Evolutionary conservation across 2,888 invertebrate species (phyloP).

Genomic region (Melanophora roralis): DNA sequence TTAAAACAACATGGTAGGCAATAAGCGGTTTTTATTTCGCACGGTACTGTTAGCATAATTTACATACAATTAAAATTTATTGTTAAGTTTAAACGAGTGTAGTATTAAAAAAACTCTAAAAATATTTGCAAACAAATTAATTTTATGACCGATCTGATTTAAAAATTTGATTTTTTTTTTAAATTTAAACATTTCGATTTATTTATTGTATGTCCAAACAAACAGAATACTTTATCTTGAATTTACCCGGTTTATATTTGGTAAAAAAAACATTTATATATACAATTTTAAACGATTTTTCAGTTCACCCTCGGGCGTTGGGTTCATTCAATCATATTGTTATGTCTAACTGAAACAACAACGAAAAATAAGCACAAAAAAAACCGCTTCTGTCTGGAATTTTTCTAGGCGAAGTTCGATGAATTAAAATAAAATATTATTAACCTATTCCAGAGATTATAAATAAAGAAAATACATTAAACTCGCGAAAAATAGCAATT

Average conservation of each 20-base stretch:
- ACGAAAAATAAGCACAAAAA: not conserved
- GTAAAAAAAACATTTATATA: too few relatives aligned
- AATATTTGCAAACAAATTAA: too few relatives aligned
- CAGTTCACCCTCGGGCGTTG: not conserved
- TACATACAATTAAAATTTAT: too few relatives aligned
- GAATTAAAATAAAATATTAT: not conserved
- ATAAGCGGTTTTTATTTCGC: too few relatives aligned
- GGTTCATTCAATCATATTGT: constrained; percentile 40
- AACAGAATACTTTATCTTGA: too few relatives aligned
- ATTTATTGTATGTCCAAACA: not conserved
- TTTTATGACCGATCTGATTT: too few relatives aligned
- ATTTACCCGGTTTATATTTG: too few relatives aligned
- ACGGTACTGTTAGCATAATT: too few relatives aligned
- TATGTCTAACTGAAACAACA: constrained; percentile 33
- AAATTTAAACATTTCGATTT: not conserved
- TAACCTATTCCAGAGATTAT: not conserved
- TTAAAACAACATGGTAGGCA: too few relatives aligned
- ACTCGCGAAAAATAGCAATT: not conserved
- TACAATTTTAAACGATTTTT: not conserved
- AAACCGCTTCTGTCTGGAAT: constrained; percentile 53
- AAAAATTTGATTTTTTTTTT: too few relatives aligned
- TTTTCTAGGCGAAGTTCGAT: constrained; percentile 29
- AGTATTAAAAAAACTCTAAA: too few relatives aligned
- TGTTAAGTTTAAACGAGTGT: too few relatives aligned
- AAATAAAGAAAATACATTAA: not conserved